Conservation (phyloP, 2,797 vertebrate genomes). For the Syngnathus acus region DNA sequence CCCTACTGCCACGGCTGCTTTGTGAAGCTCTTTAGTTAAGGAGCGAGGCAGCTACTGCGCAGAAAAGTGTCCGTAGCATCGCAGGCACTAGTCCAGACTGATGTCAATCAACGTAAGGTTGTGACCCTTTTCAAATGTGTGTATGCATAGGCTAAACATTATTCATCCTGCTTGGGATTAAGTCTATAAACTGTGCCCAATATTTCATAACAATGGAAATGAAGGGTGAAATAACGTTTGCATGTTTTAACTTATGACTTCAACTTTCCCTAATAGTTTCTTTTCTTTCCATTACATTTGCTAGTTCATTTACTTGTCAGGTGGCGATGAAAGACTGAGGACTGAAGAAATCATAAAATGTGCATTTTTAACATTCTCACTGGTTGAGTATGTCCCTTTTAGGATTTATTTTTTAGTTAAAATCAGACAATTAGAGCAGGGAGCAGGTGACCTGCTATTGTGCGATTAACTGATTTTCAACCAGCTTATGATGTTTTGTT, state of each 20-base stretch:
- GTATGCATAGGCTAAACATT: constrained; percentile 23
- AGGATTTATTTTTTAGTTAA: constrained; percentile 12
- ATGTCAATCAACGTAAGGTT: constrained; percentile 10
- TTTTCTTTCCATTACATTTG: constrained; percentile 22
- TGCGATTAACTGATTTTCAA: constrained; percentile 17
- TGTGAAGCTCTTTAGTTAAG: constrained; percentile 94
- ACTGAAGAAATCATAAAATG: constrained; percentile 38
- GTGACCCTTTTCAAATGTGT: constrained; percentile 34
- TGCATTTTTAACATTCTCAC: constrained; percentile 56
- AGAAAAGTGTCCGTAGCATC: constrained; percentile 24
- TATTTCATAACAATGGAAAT: background rate
- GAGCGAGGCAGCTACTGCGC: background rate
- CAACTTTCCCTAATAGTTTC: constrained; percentile 2
- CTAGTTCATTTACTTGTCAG: constrained; percentile 22
- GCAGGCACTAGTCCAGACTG: background rate
- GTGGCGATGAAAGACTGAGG: constrained; percentile 32
- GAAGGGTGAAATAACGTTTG: background rate
- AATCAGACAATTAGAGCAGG: constrained; percentile 15
- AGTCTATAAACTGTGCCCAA: background rate
- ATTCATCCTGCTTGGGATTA: background rate
- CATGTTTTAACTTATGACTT: background rate
- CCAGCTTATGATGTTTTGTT: background rate
- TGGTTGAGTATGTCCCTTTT: constrained; percentile 64
- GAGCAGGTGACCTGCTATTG: constrained; percentile 39
- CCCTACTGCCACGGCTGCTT: constrained; percentile 98